These are phyloP conservation scores for Calephelis nemesis DNA, from an alignment of 1,140 invertebrate species.

Conservation along the genomic window DNA sequence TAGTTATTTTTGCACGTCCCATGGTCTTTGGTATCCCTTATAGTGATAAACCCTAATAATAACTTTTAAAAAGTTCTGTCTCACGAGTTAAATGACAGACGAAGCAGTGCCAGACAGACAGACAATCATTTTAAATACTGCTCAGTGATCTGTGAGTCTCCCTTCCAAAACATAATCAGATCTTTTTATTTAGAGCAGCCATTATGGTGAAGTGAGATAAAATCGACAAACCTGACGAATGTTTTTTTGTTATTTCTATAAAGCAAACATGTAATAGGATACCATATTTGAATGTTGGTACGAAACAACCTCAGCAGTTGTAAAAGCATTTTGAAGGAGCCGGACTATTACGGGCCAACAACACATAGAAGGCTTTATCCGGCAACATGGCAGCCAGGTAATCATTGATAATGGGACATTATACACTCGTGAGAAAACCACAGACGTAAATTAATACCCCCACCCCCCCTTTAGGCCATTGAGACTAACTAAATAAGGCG, in stretches of 20 bases:
- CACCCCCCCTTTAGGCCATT: slow-evolving; percentile 32
- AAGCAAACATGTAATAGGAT: slow-evolving; percentile 7
- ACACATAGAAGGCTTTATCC: slow-evolving; percentile 17
- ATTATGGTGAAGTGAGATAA: not conserved
- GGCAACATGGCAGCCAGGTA: slow-evolving; percentile 34
- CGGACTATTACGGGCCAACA: slow-evolving; percentile 9
- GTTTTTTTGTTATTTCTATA: not conserved
- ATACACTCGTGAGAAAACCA: slow-evolving; percentile 47
- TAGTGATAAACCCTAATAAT: no score
- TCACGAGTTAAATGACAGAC: no score
- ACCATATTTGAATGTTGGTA: slow-evolving; percentile 6
- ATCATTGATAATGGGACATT: slow-evolving; percentile 52
- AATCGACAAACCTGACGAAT: not conserved
- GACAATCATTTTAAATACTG: no score
- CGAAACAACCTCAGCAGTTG: slow-evolving; percentile 7
- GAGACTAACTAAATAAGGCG: slow-evolving; percentile 39
- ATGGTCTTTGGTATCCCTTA: no score
- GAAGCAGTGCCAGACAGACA: no score
- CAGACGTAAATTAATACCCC: slow-evolving; percentile 42
- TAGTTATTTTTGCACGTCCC: no score
- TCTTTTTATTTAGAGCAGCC: not conserved
- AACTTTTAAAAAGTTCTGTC: no score
- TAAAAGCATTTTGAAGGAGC: slow-evolving; percentile 8
- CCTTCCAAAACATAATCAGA: not conserved
- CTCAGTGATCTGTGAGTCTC: no score